These are phyloP conservation scores for Nesidiocoris tenuis DNA, from an alignment of 2,888 invertebrate species.

Conservation along the genomic window DNA sequence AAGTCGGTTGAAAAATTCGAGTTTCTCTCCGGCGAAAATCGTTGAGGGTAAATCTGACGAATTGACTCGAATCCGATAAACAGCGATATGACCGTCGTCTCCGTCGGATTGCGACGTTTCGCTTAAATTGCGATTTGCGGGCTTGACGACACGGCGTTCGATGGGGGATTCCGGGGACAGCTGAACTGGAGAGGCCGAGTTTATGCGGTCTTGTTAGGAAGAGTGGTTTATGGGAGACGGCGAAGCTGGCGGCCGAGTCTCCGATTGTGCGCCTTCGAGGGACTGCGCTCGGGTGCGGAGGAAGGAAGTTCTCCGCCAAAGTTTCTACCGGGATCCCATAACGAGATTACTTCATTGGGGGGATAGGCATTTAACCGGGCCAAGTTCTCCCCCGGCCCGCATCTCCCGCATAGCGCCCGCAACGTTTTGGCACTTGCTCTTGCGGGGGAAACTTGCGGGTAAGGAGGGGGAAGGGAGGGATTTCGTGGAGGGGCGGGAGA, in stretches of 20 bases:
- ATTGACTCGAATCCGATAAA: no score
- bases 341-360: conserved; percentile 26
- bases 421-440: not conserved
- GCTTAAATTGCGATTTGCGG: conserved; percentile 10
- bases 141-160: not conserved
- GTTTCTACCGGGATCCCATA: conserved; percentile 25
- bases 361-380: conserved; percentile 16
- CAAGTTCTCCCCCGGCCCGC: not conserved
- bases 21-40: no score
- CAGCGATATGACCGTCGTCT: no score
- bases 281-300: not conserved
- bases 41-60: no score
- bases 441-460: not conserved
- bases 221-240: conserved; percentile 7
- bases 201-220: not conserved
- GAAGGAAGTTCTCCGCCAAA: conserved; percentile 3
- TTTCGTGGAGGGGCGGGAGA: not conserved
- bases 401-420: not conserved
- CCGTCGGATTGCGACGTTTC: not conserved
- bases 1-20: no score
- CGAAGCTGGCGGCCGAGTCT: conserved; percentile 1
- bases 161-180: not conserved
- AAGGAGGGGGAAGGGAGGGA: not conserved
- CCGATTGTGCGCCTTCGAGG: not conserved
- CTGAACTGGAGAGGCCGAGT: not conserved